These are phyloP conservation scores for Misgurnus mizolepis DNA, from an alignment of 2,113 vertebrate genomes.

Conservation along the genomic window DNA sequence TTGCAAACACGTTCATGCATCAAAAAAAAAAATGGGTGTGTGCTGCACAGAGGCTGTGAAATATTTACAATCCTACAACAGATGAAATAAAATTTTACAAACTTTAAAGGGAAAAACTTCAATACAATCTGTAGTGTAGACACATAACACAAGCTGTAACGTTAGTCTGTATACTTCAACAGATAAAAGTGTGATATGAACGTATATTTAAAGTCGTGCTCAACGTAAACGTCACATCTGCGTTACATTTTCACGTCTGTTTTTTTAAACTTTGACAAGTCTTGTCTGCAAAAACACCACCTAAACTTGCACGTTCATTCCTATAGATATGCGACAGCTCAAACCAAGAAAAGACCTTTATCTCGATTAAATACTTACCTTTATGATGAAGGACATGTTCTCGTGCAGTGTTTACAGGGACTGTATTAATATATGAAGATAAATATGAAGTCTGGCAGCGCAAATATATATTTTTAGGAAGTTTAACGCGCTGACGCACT, in stretches of 20 bases:
- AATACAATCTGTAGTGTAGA: too few relatives aligned
- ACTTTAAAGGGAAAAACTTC: too few relatives aligned
- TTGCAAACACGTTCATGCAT: neutral
- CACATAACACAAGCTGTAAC: too few relatives aligned
- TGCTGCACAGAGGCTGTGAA: neutral
- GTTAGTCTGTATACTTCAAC: too few relatives aligned
- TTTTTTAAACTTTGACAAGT: too few relatives aligned
- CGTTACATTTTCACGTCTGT: too few relatives aligned
- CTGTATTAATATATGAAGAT: neutral
- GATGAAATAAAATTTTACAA: neutral
- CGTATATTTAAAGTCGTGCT: too few relatives aligned
- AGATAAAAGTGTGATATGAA: too few relatives aligned
- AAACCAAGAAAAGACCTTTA: neutral
- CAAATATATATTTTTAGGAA: neutral
- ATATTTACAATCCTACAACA: neutral
- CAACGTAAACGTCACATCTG: too few relatives aligned
- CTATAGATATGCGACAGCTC: neutral
- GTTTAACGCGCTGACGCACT: neutral
- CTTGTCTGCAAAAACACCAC: too few relatives aligned
- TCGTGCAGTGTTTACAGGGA: neutral
- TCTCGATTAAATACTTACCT: neutral
- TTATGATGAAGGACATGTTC: conserved; percentile 19
- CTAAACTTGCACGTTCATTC: neutral
- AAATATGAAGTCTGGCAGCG: neutral
- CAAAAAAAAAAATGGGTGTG: neutral